Evolutionary conservation across 2,113 vertebrate genomes (phyloP).

Genomic region (Ameiurus melas): DNA sequence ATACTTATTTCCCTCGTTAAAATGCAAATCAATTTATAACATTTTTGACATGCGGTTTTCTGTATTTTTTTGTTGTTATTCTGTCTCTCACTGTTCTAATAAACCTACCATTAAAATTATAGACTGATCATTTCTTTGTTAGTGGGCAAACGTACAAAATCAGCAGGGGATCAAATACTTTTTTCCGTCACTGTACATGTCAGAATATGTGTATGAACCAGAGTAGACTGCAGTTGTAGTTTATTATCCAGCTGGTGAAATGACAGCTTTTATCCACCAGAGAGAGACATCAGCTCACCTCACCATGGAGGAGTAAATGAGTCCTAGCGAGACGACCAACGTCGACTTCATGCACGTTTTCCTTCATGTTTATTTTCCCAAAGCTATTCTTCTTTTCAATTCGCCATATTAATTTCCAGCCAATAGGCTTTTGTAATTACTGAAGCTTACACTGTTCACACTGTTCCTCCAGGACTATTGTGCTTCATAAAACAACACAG

Average conservation of each 20-base stretch:
- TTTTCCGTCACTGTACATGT: too few species aligned
- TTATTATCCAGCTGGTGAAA: slow-evolving; percentile 11
- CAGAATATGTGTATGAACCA: background rate
- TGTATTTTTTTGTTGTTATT: too few species aligned
- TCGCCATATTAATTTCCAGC: background rate
- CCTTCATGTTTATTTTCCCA: background rate
- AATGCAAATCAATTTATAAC: too few species aligned
- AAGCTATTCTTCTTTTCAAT: background rate
- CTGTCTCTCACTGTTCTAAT: too few species aligned
- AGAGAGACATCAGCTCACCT: slow-evolving; percentile 44
- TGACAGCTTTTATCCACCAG: slow-evolving; percentile 46
- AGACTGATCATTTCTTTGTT: too few species aligned
- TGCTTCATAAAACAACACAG: too few species aligned
- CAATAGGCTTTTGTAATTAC: background rate
- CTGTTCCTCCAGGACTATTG: too few species aligned
- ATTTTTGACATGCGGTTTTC: too few species aligned
- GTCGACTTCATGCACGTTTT: background rate
- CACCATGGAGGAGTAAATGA: background rate
- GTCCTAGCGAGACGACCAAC: background rate
- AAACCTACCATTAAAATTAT: too few species aligned
- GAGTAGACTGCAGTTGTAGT: background rate
- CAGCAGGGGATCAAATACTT: too few species aligned
- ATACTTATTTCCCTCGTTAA: too few species aligned
- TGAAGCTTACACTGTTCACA: background rate
- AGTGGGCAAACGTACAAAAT: too few species aligned